Percentiles rank a stretch among this genome's conserved stretches.
phyloP scores from a whole-genome alignment of 2,797 vertebrate genomes.

The Dipus sagitta region DNA sequence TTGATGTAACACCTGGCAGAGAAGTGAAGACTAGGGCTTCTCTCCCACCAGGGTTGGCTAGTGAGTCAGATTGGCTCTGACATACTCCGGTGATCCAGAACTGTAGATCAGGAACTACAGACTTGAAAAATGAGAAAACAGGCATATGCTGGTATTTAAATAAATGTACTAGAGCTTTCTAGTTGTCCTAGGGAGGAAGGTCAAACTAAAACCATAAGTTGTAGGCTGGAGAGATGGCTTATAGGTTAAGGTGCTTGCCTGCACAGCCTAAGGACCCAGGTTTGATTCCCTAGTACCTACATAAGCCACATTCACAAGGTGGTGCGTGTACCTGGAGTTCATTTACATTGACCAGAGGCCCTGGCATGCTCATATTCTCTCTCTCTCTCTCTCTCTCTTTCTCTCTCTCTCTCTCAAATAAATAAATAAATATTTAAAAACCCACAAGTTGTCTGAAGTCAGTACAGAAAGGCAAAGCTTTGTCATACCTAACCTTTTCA shows the following conservation, averaged over 20 bases:
- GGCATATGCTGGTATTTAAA: constrained; percentile 14
- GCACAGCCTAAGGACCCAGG: no score
- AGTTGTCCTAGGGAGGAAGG: background rate
- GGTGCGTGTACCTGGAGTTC: no score
- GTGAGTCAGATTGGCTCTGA: background rate
- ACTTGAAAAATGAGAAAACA: background rate
- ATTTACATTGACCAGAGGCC: no score
- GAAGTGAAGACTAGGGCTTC: background rate
- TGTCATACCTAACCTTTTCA: background rate
- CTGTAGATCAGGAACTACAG: background rate
- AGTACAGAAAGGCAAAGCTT: background rate
- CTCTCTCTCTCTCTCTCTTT: no score
- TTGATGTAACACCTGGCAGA: background rate
- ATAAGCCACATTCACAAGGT: no score
- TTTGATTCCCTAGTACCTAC: no score
- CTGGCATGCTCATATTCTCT: no score
- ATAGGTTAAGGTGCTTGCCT: no score
- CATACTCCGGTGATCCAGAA: background rate
- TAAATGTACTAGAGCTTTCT: constrained; percentile 43
- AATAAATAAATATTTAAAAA: no score
- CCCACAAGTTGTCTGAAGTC: background rate
- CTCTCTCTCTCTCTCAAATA: no score
- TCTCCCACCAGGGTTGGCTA: background rate
- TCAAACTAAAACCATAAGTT: background rate
- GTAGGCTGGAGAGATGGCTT: no score